These are phyloP conservation scores for Pseudomugil gertrudae DNA, from an alignment of 2,797 vertebrate species.

Conservation along the genomic window DNA sequence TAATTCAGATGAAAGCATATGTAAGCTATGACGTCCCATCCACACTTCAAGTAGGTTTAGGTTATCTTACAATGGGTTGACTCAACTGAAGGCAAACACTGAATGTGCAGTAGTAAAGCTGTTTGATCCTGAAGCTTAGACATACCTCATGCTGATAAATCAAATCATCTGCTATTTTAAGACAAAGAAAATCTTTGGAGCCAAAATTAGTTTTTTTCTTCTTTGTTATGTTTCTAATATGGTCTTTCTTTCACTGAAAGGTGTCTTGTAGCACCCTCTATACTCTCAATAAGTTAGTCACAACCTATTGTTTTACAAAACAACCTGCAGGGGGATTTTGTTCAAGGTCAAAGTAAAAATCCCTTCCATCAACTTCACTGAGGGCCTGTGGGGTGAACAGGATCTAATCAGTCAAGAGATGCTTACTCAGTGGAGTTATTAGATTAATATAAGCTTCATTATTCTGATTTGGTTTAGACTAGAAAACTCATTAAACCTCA, in stretches of 20 bases:
- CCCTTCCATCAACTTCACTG: constrained; percentile 50
- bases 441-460: constrained; percentile 72
- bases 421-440: constrained; percentile 70
- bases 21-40: background rate
- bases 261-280: constrained; percentile 9
- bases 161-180: constrained; percentile 40
- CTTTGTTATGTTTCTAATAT: constrained; percentile 46
- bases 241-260: constrained; percentile 24
- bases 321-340: constrained; percentile 26
- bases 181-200: constrained; percentile 17
- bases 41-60: background rate
- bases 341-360: constrained; percentile 46
- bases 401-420: constrained; percentile 62
- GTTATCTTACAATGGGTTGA: constrained; percentile 7
- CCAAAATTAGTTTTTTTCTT: constrained; percentile 40
- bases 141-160: constrained; percentile 41
- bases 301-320: constrained; percentile 19
- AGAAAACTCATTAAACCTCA: constrained; percentile 65
- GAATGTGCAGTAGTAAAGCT: constrained; percentile 17
- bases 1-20: background rate
- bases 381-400: constrained; percentile 47
- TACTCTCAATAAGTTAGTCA: constrained; percentile 16
- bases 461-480: constrained; percentile 73
- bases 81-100: constrained; percentile 28
- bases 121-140: constrained; percentile 48